These are phyloP conservation scores for Elaphurus davidianus DNA, from an alignment of 2,113 vertebrate genomes.

Conservation along the genomic window DNA sequence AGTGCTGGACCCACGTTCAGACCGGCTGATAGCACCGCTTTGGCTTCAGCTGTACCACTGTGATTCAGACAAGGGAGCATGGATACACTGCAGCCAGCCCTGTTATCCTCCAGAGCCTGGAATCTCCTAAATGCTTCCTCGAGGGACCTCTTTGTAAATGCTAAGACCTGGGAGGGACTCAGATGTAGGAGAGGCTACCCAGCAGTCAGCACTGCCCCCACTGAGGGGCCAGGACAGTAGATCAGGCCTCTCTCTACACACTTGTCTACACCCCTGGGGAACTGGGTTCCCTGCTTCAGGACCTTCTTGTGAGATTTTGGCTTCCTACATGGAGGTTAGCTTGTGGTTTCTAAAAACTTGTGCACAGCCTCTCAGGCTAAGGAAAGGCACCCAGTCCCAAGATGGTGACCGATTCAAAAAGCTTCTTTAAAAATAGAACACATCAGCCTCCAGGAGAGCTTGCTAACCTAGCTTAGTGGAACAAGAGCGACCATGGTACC, in stretches of 20 bases:
- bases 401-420: background rate
- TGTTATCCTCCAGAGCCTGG: background rate
- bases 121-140: background rate
- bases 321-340: background rate
- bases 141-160: background rate
- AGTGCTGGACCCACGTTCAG: conserved; percentile 17
- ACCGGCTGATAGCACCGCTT: background rate
- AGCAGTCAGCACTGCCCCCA: background rate
- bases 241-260: background rate
- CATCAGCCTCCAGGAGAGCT: background rate
- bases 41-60: background rate
- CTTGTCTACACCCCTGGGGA: background rate
- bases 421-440: background rate
- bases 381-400: background rate
- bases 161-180: background rate
- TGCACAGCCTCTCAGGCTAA: background rate
- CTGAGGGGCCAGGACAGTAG: background rate
- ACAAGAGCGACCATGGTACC: background rate
- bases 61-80: background rate
- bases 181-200: background rate
- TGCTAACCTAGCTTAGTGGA: background rate
- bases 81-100: background rate
- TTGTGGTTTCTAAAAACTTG: background rate
- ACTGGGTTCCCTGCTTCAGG: background rate
- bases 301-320: background rate